Evolutionary conservation across 2,888 invertebrate species (phyloP).

Genomic region (Sinodicranocentrus sp.): DNA sequence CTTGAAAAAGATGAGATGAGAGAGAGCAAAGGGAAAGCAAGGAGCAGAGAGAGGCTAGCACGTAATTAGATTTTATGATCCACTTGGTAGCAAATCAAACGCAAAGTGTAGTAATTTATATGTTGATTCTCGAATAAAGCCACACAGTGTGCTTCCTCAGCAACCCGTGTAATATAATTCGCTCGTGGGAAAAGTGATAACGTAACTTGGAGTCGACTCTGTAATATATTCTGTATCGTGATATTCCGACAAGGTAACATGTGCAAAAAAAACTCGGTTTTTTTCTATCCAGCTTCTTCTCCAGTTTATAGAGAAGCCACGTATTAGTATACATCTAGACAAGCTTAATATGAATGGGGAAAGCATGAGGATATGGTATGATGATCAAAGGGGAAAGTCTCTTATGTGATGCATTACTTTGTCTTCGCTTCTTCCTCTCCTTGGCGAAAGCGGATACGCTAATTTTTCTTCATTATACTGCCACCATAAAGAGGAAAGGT

Average conservation of each 20-base stretch:
- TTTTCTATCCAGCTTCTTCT: too few relatives aligned
- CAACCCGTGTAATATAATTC: neutral
- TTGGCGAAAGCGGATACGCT: conserved; percentile 19
- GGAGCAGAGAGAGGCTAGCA: conserved; percentile 17
- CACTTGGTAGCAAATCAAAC: conserved; percentile 62
- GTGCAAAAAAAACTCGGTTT: too few relatives aligned
- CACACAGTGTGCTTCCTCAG: too few relatives aligned
- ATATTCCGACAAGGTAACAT: too few relatives aligned
- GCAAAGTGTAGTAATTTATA: conserved; percentile 54
- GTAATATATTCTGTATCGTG: too few relatives aligned
- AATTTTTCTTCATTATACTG: conserved; percentile 55
- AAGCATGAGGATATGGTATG: neutral
- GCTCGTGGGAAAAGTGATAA: neutral
- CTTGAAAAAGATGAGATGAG: neutral
- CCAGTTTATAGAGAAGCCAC: too few relatives aligned
- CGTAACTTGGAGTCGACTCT: too few relatives aligned
- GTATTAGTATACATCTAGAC: too few relatives aligned
- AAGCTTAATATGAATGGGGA: too few relatives aligned
- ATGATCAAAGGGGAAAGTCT: neutral
- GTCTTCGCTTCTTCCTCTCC: neutral
- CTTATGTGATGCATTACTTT: conserved; percentile 2
- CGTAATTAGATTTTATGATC: conserved; percentile 63
- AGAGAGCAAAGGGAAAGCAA: neutral
- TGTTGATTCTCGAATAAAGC: conserved; percentile 29
- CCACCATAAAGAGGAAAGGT: neutral